A percentile compares a stretch with the other conserved stretches of the same genome.
Evolutionary conservation across 2,797 vertebrate species (phyloP).

Genomic region (Ctenochaetus hawaiiensis): DNA sequence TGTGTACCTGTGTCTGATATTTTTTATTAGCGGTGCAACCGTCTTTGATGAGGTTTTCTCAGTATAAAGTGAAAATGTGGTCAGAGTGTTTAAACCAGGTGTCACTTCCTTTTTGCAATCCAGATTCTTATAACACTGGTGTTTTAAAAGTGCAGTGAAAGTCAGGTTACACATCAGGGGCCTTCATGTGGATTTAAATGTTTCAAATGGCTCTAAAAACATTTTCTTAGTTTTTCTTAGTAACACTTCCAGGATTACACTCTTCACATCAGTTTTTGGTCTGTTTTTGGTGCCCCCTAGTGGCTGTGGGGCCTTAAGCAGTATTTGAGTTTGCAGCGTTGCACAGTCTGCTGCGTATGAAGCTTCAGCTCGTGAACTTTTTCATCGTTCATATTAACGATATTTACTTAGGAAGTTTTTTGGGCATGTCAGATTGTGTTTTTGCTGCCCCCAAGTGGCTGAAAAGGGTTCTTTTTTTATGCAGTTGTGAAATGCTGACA

Average conservation of each 20-base stretch:
- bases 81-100: no score
- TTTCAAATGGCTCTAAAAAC: no score
- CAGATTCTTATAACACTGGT: no score
- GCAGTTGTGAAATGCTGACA: neutral
- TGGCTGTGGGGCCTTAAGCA: neutral
- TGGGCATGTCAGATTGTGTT: neutral
- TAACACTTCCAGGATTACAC: no score
- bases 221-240: no score
- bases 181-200: no score
- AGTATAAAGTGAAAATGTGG: no score
- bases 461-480: neutral
- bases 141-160: no score
- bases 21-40: neutral
- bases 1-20: neutral
- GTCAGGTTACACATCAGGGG: no score
- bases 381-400: neutral
- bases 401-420: neutral
- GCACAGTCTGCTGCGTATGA: neutral
- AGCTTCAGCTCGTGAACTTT: neutral
- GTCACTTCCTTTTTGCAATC: no score
- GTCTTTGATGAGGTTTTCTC: no score
- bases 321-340: neutral
- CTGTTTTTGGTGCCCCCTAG: neutral
- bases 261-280: no score
- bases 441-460: conserved; percentile 19